These are phyloP conservation scores for Ptychadena robeensis DNA, from an alignment of 2,797 vertebrate genomes.

Conservation along the genomic window DNA sequence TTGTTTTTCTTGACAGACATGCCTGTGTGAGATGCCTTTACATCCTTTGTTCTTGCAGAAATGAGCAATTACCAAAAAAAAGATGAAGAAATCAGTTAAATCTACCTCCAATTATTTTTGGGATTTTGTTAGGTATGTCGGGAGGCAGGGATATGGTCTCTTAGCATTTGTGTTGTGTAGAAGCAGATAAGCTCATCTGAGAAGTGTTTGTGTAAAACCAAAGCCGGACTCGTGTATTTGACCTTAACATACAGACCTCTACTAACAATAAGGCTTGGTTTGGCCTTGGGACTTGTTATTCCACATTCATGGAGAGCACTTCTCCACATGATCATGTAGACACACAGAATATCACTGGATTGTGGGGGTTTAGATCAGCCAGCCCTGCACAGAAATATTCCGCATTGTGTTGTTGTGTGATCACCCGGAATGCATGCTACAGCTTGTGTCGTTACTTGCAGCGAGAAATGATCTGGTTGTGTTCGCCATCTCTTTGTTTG, in stretches of 20 bases:
- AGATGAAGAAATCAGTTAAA: not conserved
- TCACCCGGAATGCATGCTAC: not conserved
- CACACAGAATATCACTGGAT: not conserved
- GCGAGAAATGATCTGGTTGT: not conserved
- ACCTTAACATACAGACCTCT: constrained; percentile 27
- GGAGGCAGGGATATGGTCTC: not conserved
- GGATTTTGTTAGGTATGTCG: not conserved
- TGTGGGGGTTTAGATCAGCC: not conserved
- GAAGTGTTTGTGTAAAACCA: not conserved
- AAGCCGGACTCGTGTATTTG: constrained; percentile 26
- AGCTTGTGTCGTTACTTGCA: not conserved
- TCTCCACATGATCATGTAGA: not conserved
- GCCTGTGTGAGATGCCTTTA: not conserved
- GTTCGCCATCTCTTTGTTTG: constrained; percentile 4
- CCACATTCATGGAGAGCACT: not conserved
- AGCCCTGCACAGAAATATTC: not conserved
- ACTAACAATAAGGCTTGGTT: not conserved
- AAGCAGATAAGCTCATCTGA: not conserved
- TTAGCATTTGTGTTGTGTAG: not conserved
- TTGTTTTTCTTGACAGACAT: not conserved
- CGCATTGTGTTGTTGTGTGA: not conserved
- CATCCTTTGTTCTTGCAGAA: not conserved
- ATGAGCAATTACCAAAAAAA: not conserved
- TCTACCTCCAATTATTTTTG: not conserved
- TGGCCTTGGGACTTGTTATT: constrained; percentile 31